Evolutionary conservation across 2,797 vertebrate genomes (phyloP), one percentile per base, ranked within the genome.

Genomic region (Discoglossus pictus): DNA sequence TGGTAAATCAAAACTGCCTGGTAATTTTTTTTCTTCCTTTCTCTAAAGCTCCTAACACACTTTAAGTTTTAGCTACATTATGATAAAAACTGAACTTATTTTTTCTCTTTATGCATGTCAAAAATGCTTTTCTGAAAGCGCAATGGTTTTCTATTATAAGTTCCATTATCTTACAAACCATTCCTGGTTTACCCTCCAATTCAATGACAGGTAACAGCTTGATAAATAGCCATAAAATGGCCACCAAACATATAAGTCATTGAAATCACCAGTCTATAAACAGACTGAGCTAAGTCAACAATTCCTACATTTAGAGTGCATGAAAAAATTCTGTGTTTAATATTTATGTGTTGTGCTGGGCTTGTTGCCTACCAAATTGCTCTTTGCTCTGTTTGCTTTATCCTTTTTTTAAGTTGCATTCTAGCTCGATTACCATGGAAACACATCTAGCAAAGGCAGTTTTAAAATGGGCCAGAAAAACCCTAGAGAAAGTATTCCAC

Each of bases 341-440:
- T 63, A 56, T 70, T 56, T 56, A 62, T 55, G 60, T 40, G 43
- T 70, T 63, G 43, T 44, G 11, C 35, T 50, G 56, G 65, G 47
- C 56, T 53, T 53, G 35, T 70, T 70, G 59, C 43, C 60, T 55
- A 44, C 55, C 27, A 68, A 68, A 68, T 61, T 60, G 48, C 47
- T 69, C 42, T 62, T 55, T 53, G 20, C 65, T 47, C 31, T n/a
- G 39, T 52, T 59, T 63, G 38, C 23, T 59, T 59, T 59, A 59
- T 43, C 23, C 39, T 10, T 47, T 52, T 46, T 61, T 68, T 13
- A 59, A 50, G 36, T 44, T 12, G 4, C 59, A 35, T 40, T 70
- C 18, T 55, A 35, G 42, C 38, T 40, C 56, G 67, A 70, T 63
- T 63, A 56, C 51, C 67, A 63, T 63, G 67, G 67, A 63, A 70